Evolutionary conservation across 2,888 invertebrate genomes (phyloP).

Genomic region (Agriopis aurantiaria): DNA sequence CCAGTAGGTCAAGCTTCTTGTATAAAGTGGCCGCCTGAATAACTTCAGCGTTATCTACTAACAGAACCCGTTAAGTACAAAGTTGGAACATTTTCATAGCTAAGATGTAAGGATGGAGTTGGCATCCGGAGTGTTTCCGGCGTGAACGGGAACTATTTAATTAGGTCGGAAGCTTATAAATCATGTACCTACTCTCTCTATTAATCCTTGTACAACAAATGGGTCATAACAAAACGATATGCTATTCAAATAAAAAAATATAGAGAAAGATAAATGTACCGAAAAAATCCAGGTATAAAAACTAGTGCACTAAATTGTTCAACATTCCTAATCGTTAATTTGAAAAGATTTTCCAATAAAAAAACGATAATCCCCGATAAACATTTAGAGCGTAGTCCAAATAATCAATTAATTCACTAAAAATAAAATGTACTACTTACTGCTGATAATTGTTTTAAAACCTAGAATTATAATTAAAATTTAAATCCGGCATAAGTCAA

Average conservation of each 20-base stretch:
- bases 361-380: too few relatives aligned
- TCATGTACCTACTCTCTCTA: background rate
- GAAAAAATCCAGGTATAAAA: too few relatives aligned
- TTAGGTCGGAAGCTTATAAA: background rate
- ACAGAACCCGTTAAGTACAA: constrained; percentile 27
- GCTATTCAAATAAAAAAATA: background rate
- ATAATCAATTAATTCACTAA: too few relatives aligned
- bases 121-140: constrained; percentile 9
- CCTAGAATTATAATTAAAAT: background rate
- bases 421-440: too few relatives aligned
- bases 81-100: constrained; percentile 34
- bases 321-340: too few relatives aligned
- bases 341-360: too few relatives aligned
- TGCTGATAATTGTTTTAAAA: too few relatives aligned
- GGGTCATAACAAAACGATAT: background rate
- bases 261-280: too few relatives aligned
- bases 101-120: constrained; percentile 6
- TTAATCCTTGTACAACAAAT: background rate
- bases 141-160: background rate
- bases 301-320: too few relatives aligned
- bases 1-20: constrained; percentile 28
- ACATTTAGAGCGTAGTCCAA: too few relatives aligned
- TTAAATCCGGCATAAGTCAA: constrained; percentile 13
- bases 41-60: constrained; percentile 23
- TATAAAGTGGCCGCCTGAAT: constrained; percentile 27